A percentile compares a stretch with the other conserved stretches of the same genome.
phyloP scores from a whole-genome alignment of 2,113 vertebrate genomes.

The Cranoglanis bouderius region DNA sequence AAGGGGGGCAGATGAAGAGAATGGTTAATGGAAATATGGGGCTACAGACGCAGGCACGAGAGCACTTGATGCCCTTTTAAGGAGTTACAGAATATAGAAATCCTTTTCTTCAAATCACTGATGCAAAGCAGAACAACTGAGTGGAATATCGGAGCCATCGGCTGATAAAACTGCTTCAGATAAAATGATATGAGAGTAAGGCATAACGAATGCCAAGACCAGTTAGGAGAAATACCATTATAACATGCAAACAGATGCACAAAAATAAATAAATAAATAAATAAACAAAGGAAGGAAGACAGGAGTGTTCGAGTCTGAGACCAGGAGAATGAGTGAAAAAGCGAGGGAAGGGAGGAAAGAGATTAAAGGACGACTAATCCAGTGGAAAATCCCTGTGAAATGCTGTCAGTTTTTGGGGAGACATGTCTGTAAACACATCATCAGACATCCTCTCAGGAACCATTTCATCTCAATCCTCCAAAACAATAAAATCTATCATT shows the following conservation, averaged over 20 bases:
- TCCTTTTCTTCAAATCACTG: slow-evolving; percentile 72
- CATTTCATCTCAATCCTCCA: slow-evolving; percentile 28
- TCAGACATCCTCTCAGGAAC: background rate
- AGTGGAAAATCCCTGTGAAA: slow-evolving; percentile 50
- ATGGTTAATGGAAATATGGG: slow-evolving; percentile 32
- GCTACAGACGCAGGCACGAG: slow-evolving; percentile 7
- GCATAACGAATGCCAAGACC: background rate
- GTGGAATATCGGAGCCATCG: slow-evolving; percentile 60
- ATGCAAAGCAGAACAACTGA: slow-evolving; percentile 71
- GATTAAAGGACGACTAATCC: slow-evolving; percentile 61
- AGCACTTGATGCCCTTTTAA: slow-evolving; percentile 61
- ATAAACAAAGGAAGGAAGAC: background rate
- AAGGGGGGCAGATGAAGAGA: slow-evolving; percentile 17
- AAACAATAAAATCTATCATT: background rate
- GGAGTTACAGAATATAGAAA: slow-evolving; percentile 63
- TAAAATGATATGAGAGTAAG: slow-evolving; percentile 42
- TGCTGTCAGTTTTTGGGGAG: slow-evolving; percentile 43
- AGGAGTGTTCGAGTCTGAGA: slow-evolving; percentile 44
- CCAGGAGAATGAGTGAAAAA: slow-evolving; percentile 15
- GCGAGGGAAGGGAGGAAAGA: slow-evolving; percentile 47
- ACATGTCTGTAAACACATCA: slow-evolving; percentile 8
- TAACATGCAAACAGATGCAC: background rate
- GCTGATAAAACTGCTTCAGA: slow-evolving; percentile 52
- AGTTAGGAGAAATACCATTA: background rate
- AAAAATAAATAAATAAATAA: background rate